Evolutionary conservation across 2,797 vertebrate genomes (phyloP), one percentile per base, ranked within the genome.

Genomic region (Okamejei kenojei): DNA sequence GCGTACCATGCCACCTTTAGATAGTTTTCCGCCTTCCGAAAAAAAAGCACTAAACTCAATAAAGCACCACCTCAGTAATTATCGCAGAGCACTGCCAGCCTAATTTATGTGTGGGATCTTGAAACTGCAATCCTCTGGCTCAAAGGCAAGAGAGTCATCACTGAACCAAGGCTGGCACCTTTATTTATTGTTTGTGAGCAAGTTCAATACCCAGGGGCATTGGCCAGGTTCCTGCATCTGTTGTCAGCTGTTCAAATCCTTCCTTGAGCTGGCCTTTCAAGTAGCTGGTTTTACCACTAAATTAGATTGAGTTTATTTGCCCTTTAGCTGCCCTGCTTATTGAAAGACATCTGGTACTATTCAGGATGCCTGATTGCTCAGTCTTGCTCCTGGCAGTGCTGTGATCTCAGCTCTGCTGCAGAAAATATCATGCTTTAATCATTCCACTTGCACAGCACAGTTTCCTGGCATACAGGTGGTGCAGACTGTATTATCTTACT

Each of bases 211-310:
- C 81, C 81, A 84, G 54, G 54, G 54, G 81, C 11, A 15, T 6
- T 84, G 81, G 81, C 81, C 26, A n/a, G 81, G 13, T 84, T n/a
- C 81, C 81, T 84, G 81, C 81, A 63, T 84, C 81, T 84, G 81
- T n/a, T 13, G 4, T 61, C 54, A n/a, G 54, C 9, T 63, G 54
- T 13, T 84, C 54, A n/a, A 61, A n/a, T 84, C 58, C 26, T 61
- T 84, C 26, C 58, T 84, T 61, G 26, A 84, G 81, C 54, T n/a
- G 10, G 54, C 81, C 81, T 84, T 84, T 61, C 54, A n/a, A n/a
- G 81, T 84, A 26, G 10, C 58, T n/a, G 81, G 23, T 84, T 84
- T 58, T 58, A 61, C 81, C 54, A 61, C 54, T 29, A n/a, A 84
- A 61, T 61, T 84, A 84, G 81, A 86, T 63, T 86, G 82, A 86